phyloP scores from a whole-genome alignment of 2,113 vertebrate species.

The Melanerpes aurifrons region DNA sequence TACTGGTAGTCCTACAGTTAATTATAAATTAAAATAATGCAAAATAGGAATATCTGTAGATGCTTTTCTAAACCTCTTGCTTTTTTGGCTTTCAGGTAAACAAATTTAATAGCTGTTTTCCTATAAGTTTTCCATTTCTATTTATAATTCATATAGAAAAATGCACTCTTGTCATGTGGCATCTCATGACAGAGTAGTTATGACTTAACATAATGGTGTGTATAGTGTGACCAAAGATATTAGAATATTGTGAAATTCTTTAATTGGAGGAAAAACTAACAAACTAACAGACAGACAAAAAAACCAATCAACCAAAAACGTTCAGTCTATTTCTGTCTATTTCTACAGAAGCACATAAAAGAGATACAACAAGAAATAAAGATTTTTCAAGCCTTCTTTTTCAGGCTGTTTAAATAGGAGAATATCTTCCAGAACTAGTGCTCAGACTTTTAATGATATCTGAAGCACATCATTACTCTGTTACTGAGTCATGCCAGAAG shows the following conservation, averaged over 20 bases:
- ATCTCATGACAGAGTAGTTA: not conserved
- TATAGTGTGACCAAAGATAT: not conserved
- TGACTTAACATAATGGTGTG: not conserved
- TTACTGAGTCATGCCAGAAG: not conserved
- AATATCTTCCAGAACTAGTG: not conserved
- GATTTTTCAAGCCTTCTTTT: not conserved
- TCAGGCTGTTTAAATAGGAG: not conserved
- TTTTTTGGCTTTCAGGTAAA: not conserved
- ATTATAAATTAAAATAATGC: not conserved
- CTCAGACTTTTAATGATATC: not conserved
- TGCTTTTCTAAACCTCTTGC: fast-evolving
- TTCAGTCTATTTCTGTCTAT: not conserved
- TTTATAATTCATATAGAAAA: not conserved
- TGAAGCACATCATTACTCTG: not conserved
- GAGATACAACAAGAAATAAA: not conserved
- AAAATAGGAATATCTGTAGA: not conserved
- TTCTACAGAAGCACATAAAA: not conserved
- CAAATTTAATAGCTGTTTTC: not conserved
- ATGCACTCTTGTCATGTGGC: not conserved
- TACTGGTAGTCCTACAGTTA: not conserved
- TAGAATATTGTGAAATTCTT: not conserved
- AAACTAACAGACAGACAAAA: no score
- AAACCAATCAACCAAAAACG: not conserved
- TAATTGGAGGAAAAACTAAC: no score
- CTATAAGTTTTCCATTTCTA: not conserved